phyloP scores from a whole-genome alignment of 2,113 vertebrate species.

The Anas platyrhynchos region DNA sequence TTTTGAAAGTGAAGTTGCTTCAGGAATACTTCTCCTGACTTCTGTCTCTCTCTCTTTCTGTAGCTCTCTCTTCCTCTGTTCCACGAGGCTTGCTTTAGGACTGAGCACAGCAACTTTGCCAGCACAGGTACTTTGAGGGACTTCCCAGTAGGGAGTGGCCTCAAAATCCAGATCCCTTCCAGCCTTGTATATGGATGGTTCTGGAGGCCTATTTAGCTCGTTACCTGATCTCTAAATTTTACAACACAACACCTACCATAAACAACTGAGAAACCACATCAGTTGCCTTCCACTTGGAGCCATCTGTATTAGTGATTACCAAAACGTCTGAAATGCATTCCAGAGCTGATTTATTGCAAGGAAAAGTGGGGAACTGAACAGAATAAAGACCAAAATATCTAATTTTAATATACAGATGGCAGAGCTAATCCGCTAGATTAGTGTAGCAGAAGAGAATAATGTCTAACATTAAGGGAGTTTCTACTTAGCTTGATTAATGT shows the following conservation, averaged over 20 bases:
- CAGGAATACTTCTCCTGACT: not conserved
- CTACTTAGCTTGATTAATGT: not conserved
- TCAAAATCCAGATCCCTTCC: not conserved
- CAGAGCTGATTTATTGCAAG: not conserved
- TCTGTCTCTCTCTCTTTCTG: not conserved
- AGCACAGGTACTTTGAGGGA: not conserved
- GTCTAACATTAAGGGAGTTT: not conserved
- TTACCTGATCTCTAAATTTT: not conserved
- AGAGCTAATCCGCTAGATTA: not conserved
- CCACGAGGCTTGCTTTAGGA: not conserved
- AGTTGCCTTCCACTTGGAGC: not conserved
- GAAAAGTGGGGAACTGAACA: not conserved
- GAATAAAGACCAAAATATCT: not conserved
- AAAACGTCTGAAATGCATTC: not conserved
- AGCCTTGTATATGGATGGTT: not conserved
- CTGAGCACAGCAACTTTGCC: not conserved
- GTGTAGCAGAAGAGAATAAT: constrained; percentile 38
- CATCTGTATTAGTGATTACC: not conserved
- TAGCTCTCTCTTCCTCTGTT: not conserved
- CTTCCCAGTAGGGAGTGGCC: fast-evolving
- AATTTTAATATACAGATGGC: not conserved
- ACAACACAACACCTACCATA: not conserved
- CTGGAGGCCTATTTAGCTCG: not conserved
- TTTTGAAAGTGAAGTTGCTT: not conserved
- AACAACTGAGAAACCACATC: not conserved